Evolutionary conservation across 2,797 vertebrate genomes (phyloP).

Genomic region (Naso thynnoides): DNA sequence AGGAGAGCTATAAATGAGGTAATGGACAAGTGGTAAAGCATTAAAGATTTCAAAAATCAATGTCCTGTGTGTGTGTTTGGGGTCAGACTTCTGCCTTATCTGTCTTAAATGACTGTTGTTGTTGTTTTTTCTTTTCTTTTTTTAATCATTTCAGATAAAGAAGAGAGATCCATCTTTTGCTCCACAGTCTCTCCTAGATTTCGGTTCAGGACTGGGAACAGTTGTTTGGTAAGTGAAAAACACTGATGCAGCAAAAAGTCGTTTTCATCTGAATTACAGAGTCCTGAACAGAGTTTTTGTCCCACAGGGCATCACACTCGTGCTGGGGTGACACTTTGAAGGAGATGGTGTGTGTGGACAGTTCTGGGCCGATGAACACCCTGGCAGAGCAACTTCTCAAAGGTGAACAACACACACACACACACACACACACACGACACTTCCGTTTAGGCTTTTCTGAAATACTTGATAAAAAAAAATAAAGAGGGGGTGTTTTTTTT

Average conservation of each 20-base stretch:
- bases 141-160: conserved; percentile 82
- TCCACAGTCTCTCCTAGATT: conserved; percentile 90
- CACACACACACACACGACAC: not conserved
- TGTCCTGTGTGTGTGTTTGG: no score
- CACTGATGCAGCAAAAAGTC: not conserved
- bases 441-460: not conserved
- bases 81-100: not conserved
- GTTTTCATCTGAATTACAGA: not conserved
- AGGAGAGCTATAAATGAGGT: conserved; percentile 90
- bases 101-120: not conserved
- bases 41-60: not conserved
- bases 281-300: not conserved
- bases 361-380: conserved; percentile 87
- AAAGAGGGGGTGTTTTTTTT: not conserved
- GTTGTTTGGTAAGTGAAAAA: conserved; percentile 85
- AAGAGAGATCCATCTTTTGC: conserved; percentile 84
- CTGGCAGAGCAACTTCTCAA: conserved; percentile 89
- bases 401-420: conserved; percentile 76
- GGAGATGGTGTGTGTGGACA: conserved; percentile 91
- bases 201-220: conserved; percentile 90
- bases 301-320: conserved; percentile 86
- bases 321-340: conserved; percentile 87
- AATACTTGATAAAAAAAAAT: not conserved
- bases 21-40: conserved; percentile 3
- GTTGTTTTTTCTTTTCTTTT: not conserved